Conservation (phyloP, 2,888 invertebrate species). For the Galeruca laticollis region DNA sequence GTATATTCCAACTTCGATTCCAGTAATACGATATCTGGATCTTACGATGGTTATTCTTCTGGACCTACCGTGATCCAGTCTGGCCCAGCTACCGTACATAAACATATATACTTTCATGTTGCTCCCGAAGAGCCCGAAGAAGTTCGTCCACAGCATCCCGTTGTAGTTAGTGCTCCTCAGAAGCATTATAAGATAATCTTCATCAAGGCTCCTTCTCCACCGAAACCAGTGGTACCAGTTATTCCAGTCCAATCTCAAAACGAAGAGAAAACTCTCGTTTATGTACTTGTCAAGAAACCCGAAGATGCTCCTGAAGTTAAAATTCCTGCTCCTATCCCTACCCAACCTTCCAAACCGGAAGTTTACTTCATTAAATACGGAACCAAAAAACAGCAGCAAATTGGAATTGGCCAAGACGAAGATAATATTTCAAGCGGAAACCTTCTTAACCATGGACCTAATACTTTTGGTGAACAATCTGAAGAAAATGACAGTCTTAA, state of each 20-base stretch:
- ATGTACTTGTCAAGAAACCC: constrained; percentile 89
- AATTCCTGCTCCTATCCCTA: constrained; percentile 82
- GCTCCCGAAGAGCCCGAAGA: constrained; percentile 87
- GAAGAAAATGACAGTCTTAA: background rate
- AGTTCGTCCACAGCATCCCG: constrained; percentile 73
- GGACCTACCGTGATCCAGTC: constrained; percentile 36
- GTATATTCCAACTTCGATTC: constrained; percentile 12
- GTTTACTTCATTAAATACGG: constrained; percentile 91
- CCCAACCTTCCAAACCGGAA: constrained; percentile 89
- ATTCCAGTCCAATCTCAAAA: constrained; percentile 81
- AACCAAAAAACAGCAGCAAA: constrained; percentile 75
- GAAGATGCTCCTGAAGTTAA: constrained; percentile 86
- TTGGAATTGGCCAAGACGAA: background rate
- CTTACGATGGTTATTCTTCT: constrained; percentile 13
- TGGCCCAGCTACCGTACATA: constrained; percentile 77
- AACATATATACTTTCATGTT: constrained; percentile 90
- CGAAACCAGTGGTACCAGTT: constrained; percentile 65
- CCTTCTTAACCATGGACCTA: background rate
- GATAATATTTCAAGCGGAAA: background rate
- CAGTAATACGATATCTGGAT: background rate
- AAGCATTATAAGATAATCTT: constrained; percentile 93
- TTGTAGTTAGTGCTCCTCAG: constrained; percentile 77
- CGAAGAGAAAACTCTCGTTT: constrained; percentile 89
- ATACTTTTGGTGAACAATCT: background rate
- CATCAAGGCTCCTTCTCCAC: constrained; percentile 75